phyloP scores from a whole-genome alignment of 2,888 invertebrate species.

The Chrysodeixis includens region DNA sequence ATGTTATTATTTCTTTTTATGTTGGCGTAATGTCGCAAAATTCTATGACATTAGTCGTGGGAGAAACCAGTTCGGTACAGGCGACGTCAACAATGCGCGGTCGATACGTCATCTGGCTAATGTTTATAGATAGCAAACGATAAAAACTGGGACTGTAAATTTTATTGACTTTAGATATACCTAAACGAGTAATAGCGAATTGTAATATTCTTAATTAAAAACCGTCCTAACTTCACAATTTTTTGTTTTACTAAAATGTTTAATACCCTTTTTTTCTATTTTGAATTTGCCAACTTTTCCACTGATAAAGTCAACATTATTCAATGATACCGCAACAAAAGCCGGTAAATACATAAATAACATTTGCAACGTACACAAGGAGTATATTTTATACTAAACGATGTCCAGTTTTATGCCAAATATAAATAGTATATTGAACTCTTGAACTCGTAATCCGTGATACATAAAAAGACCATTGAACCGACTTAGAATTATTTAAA shows the following conservation, averaged over 20 bases:
- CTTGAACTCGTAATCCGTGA: slow-evolving; percentile 48
- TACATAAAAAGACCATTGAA: slow-evolving; percentile 61
- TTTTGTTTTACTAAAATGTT: too few relatives aligned
- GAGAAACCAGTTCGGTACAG: slow-evolving; percentile 19
- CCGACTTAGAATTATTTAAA: slow-evolving; percentile 48
- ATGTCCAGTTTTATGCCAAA: slow-evolving; percentile 44
- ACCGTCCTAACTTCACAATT: too few relatives aligned
- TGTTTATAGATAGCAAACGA: too few relatives aligned
- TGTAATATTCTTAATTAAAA: too few relatives aligned
- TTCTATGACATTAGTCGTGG: slow-evolving; percentile 41
- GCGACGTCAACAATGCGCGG: slow-evolving; percentile 3
- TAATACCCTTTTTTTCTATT: too few relatives aligned
- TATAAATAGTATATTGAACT: slow-evolving; percentile 61
- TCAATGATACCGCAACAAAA: slow-evolving; percentile 3
- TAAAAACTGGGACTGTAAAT: too few relatives aligned
- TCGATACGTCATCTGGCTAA: neutral
- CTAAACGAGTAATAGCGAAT: too few relatives aligned
- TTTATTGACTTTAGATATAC: too few relatives aligned
- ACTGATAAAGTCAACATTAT: slow-evolving; percentile 3
- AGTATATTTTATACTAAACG: slow-evolving; percentile 13
- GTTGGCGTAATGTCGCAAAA: slow-evolving; percentile 28
- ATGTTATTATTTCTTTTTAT: slow-evolving; percentile 50
- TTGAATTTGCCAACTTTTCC: neutral
- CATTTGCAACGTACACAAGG: slow-evolving; percentile 22
- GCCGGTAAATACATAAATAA: slow-evolving; percentile 25